These are phyloP conservation scores for Galago senegalensis DNA, from an alignment of 2,797 vertebrate genomes.

Conservation along the genomic window DNA sequence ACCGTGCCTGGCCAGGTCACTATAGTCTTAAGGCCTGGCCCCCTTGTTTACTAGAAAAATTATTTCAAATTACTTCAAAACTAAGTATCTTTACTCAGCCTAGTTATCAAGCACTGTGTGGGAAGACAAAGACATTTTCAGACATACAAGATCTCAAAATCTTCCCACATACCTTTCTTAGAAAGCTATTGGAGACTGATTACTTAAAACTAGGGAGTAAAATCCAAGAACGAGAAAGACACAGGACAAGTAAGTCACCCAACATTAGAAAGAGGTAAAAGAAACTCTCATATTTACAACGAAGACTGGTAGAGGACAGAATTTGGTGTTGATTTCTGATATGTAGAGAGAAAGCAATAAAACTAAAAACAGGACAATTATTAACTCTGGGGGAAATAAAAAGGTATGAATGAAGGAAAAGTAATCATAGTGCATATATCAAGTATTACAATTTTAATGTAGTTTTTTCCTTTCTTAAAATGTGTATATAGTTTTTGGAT, in stretches of 20 bases:
- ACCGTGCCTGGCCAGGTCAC: too few species aligned
- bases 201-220: slow-evolving; percentile 8
- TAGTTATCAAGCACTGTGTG: not conserved
- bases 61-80: not conserved
- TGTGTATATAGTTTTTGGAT: too few species aligned
- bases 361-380: slow-evolving; percentile 21
- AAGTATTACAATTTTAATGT: too few species aligned
- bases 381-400: not conserved
- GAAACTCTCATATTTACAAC: not conserved
- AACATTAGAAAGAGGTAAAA: not conserved
- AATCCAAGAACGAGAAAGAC: slow-evolving; percentile 11
- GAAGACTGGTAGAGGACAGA: not conserved
- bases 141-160: not conserved
- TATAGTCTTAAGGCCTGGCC: too few species aligned
- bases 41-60: not conserved
- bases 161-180: slow-evolving; percentile 13
- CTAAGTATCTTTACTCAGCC: not conserved
- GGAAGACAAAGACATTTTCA: slow-evolving; percentile 6
- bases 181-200: not conserved
- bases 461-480: too few species aligned
- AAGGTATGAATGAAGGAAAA: not conserved
- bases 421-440: not conserved
- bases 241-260: not conserved
- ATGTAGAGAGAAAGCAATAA: not conserved
- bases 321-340: not conserved